A percentile compares a stretch with the other conserved stretches of the same genome.
These are phyloP conservation scores for Engraulis encrasicolus DNA, from an alignment of 2,113 vertebrate genomes.

Conservation along the genomic window DNA sequence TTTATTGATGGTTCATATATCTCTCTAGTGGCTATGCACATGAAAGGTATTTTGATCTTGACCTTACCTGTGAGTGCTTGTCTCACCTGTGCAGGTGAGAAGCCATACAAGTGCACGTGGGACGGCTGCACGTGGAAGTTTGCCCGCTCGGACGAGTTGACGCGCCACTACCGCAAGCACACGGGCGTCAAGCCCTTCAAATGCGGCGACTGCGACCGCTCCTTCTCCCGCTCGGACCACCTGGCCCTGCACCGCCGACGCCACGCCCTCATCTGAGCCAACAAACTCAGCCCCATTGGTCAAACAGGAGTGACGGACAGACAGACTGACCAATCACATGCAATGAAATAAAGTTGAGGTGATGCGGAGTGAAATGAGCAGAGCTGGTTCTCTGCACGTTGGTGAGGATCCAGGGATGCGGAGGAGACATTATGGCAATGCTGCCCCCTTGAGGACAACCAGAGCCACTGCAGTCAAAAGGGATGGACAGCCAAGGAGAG, in stretches of 20 bases:
- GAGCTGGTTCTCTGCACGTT: conserved; percentile 33
- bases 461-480: not conserved
- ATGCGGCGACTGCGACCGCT: conserved; percentile 89
- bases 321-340: conserved; percentile 17
- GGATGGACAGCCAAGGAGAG: conserved; percentile 18
- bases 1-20: too few species aligned
- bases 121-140: conserved; percentile 91
- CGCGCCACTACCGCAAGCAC: conserved; percentile 61
- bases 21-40: too few species aligned
- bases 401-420: conserved; percentile 19
- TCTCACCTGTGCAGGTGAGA: conserved; percentile 77
- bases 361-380: not conserved
- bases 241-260: conserved; percentile 87
- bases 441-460: not conserved
- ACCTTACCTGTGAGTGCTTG: not conserved
- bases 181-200: conserved; percentile 87
- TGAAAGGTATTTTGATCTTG: too few species aligned
- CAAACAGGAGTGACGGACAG: conserved; percentile 19
- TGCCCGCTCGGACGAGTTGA: conserved; percentile 81
- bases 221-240: conserved; percentile 88
- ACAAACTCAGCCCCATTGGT: conserved; percentile 10
- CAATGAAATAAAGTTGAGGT: too few species aligned
- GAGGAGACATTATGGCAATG: conserved; percentile 18
- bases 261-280: conserved; percentile 71
- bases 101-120: conserved; percentile 89